Conservation (phyloP, 1,140 invertebrate genomes). For the Drosophila sp. region DNA sequence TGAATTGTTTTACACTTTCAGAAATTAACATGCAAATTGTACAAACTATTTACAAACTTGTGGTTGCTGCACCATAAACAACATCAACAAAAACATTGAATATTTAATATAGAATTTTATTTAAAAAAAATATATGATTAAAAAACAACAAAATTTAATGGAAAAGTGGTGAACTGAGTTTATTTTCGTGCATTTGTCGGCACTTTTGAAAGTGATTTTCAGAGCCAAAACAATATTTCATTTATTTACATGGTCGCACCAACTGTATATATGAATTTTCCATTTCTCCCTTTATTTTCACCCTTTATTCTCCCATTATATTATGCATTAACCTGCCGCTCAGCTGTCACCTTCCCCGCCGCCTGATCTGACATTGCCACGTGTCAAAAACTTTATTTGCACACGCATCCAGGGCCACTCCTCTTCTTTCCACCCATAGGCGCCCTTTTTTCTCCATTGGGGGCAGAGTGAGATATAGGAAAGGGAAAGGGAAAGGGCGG, state of each 20-base stretch:
- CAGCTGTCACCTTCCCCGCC: constrained; percentile 33
- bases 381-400: constrained; percentile 68
- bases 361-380: constrained; percentile 38
- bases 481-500: no score
- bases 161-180: constrained; percentile 10
- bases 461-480: no score
- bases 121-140: constrained; percentile 3
- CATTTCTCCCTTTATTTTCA: not conserved
- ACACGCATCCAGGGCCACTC: constrained; percentile 18
- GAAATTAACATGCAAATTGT: constrained; percentile 46
- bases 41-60: constrained; percentile 60
- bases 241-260: constrained; percentile 15
- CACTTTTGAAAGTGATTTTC: constrained; percentile 54
- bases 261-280: not conserved
- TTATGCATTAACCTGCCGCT: constrained; percentile 32
- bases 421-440: not conserved
- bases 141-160: constrained; percentile 16
- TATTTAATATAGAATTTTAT: constrained; percentile 62
- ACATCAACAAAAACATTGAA: constrained; percentile 43
- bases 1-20: not conserved
- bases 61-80: constrained; percentile 23
- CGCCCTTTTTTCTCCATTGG: not conserved
- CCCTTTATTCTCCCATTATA: not conserved
- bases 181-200: constrained; percentile 44
- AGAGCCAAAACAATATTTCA: constrained; percentile 53